Percentiles rank a stretch among this genome's conserved stretches.
phyloP scores from a whole-genome alignment of 2,113 vertebrate species.

The Steatornis caripensis region DNA sequence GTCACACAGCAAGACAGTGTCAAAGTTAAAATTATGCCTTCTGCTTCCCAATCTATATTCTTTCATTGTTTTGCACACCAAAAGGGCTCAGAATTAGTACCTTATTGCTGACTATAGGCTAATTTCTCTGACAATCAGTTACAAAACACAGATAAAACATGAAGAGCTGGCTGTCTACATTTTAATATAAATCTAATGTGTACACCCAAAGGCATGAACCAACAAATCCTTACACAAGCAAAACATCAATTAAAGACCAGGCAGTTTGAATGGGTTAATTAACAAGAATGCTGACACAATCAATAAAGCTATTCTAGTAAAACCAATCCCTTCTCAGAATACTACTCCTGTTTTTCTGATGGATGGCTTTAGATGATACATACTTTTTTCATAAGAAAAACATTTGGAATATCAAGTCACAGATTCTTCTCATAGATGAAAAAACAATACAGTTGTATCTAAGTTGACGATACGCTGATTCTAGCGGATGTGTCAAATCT shows the following conservation, averaged over 20 bases:
- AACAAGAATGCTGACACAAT: conserved; percentile 39
- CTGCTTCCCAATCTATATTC: background rate
- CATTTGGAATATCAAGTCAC: background rate
- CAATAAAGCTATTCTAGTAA: conserved; percentile 26
- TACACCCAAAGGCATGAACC: background rate
- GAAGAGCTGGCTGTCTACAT: background rate
- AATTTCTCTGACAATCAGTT: background rate
- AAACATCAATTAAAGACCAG: conserved; percentile 35
- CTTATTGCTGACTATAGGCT: background rate
- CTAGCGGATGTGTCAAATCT: background rate
- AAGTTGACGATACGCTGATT: background rate
- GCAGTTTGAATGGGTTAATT: conserved; percentile 35
- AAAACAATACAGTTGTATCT: background rate
- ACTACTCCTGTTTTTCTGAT: conserved; percentile 5
- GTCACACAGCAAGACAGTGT: background rate
- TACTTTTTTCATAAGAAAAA: background rate
- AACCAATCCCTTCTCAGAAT: background rate
- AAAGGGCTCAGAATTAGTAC: background rate
- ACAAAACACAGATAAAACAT: background rate
- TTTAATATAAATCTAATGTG: background rate
- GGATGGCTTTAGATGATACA: background rate
- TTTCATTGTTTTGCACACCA: background rate
- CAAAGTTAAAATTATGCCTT: background rate
- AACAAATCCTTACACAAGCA: conserved; percentile 12
- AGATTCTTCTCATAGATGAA: background rate